phyloP scores from a whole-genome alignment of 2,113 vertebrate species.

The Cinclus mexicanus region DNA sequence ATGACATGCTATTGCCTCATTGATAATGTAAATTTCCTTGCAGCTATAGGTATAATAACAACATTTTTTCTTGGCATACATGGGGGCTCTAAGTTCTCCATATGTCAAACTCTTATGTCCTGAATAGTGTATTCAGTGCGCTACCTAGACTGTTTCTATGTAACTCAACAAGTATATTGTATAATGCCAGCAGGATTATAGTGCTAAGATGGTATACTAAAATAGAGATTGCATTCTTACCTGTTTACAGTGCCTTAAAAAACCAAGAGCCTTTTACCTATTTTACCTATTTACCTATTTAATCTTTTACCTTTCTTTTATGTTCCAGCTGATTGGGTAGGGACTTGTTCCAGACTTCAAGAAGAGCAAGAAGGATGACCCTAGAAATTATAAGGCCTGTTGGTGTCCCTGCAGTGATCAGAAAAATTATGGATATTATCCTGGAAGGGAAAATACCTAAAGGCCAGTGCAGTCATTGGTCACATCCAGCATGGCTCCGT shows the following conservation, averaged over 20 bases:
- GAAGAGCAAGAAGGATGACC: not conserved
- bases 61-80: not conserved
- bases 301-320: not conserved
- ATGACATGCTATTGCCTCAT: constrained; percentile 46
- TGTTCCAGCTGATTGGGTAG: not conserved
- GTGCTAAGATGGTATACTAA: not conserved
- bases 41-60: not conserved
- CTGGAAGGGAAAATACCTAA: not conserved
- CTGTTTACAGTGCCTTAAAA: not conserved
- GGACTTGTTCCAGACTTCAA: not conserved
- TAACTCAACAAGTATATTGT: not conserved
- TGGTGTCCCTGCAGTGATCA: not conserved
- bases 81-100: not conserved
- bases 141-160: not conserved
- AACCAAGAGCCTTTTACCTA: not conserved
- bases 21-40: constrained; percentile 59
- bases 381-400: not conserved
- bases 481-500: not conserved
- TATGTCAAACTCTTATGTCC: not conserved
- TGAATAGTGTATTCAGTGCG: not conserved
- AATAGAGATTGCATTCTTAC: not conserved
- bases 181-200: not conserved
- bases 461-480: not conserved
- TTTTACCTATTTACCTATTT: too few species aligned
- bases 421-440: not conserved